Base-by-base conservation (phyloP, 2,888 invertebrate species). In the Lochmaea capreae region DNA sequence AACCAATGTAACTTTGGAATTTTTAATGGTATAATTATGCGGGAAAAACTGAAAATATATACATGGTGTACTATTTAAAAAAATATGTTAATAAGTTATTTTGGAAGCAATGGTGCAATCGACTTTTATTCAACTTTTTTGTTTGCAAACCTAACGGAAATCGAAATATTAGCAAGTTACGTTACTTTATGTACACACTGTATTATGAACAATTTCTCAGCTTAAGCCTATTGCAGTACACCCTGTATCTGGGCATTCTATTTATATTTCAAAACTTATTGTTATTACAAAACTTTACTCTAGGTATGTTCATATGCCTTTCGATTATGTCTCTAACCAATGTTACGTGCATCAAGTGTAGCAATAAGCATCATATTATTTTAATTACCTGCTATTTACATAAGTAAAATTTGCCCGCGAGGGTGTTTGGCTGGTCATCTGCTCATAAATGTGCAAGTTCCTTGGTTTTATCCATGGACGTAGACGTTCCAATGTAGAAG, bases 381-480 rank as follows among this genome's bases (percentile, higher is more conserved):
- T 72, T 66, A 72, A 71, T 76, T 76, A 65, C 66, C 71, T 52
- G 49, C 71, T 69, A 65, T 71, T 71, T 52, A 61, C 59, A 74
- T 73, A 76, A 26, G 65, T 57, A 72, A 74, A 71, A 70, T 71
- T 57, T 39, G 84, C 84, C 84, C 81, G 81, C 83, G 84, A 84
- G 84, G 84, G 84, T 83, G 84, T 84, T 81, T 79, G 49, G 18
- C 57, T 14, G 58, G 80, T 85, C 84, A 84, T 84, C 85, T 84
- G 84, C 83, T 82, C 78, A 80, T 82, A 84, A 84, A 84, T 84
- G 85, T 84, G 85, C 83, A 84, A 81, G 83, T 84, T 83, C 83
- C 84, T 84, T 43, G 43, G n/a, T 18, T 61, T 6, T 33, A 33
- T 10, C 59, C 61, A 61, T 61, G 10, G 26, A 33, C 39, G 61